Evolutionary conservation across 2,888 invertebrate species (phyloP), one percentile per base, ranked within the genome.

Genomic region (Tolmerus cingulatus): DNA sequence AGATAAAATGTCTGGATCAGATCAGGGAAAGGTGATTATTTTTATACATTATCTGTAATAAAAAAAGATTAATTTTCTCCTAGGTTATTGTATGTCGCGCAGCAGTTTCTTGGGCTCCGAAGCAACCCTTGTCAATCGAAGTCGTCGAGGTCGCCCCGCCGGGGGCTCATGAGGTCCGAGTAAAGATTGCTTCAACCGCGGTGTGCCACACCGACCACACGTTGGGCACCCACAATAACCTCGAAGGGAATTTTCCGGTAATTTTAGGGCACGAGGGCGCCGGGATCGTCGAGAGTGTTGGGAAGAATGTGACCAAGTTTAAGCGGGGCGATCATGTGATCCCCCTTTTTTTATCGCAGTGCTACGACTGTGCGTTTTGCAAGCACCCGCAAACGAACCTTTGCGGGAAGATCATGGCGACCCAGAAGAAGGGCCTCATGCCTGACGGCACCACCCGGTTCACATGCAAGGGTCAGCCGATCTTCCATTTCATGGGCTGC

Each of bases 231-330:
- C 94, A 95, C 88, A 98, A 98, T 92, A 96, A 98, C 92, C 96
- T 98, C 0, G 98, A 98, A 93, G 98, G 98, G 5, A 93, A 96
- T 16, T 98, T 98, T 90, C 99, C 99, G 0, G 96, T 97, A 5
- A 93, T 99, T 89, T 94, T 99, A 79, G 99, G 99, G 0, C 99
- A 99, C 91, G 99, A 99, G 93, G 99, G 99, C 51, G 96, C 96
- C 87, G 99, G 99, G 55, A 95, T 99, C 90, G 98, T 99, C n/a
- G 99, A 99, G 92, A 98, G 98, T 92, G 95, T 99, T 82, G 99
- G 99, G 0, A 96, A 96, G 90, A 97, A 97, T 23, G 99, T 99
- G 0, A 97, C 96, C 0, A 94, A 95, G 82, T 96, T 98, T 57
- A 94, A 96, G 90, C 94, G 96, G 55, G 98, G 98, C 92, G 99